Evolutionary conservation across 2,888 invertebrate genomes (phyloP).

Genomic region (Leptopilina syphax): DNA sequence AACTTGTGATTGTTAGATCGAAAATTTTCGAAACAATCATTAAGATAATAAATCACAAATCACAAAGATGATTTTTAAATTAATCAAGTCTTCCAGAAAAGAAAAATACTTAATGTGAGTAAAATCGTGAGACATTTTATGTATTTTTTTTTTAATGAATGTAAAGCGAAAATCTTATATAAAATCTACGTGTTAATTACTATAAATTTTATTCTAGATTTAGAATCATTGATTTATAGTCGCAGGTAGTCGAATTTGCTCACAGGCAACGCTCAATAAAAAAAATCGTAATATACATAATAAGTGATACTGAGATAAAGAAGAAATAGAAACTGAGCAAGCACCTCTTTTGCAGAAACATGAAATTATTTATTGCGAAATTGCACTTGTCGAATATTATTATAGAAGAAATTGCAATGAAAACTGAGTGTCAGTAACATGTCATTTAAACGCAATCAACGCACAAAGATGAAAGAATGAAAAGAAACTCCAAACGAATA

Average conservation of each 20-base stretch:
- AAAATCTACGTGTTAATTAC: constrained; percentile 20
- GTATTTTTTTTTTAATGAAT: background rate
- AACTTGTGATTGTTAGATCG: no score
- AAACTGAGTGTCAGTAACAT: constrained; percentile 13
- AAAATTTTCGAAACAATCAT: no score
- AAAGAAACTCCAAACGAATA: background rate
- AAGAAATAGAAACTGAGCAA: constrained; percentile 17
- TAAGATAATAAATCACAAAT: background rate
- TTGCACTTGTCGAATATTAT: constrained; percentile 24
- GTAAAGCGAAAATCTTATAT: background rate
- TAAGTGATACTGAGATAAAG: constrained; percentile 9
- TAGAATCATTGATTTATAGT: constrained; percentile 25
- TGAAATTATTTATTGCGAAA: constrained; percentile 36
- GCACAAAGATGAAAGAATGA: background rate
- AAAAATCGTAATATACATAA: constrained; percentile 10
- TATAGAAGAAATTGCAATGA: background rate
- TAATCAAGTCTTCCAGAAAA: background rate
- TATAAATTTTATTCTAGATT: constrained; percentile 16
- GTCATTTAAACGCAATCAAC: constrained; percentile 32
- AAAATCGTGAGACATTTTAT: background rate
- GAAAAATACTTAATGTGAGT: background rate
- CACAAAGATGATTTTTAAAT: background rate
- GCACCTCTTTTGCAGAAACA: constrained; percentile 1
- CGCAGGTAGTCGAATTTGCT: constrained; percentile 30
- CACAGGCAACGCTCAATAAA: constrained; percentile 33